Percentiles rank a stretch among this genome's conserved stretches.
Conservation (phyloP, 1,140 invertebrate genomes). For the Diplogasteroides magnus region DNA sequence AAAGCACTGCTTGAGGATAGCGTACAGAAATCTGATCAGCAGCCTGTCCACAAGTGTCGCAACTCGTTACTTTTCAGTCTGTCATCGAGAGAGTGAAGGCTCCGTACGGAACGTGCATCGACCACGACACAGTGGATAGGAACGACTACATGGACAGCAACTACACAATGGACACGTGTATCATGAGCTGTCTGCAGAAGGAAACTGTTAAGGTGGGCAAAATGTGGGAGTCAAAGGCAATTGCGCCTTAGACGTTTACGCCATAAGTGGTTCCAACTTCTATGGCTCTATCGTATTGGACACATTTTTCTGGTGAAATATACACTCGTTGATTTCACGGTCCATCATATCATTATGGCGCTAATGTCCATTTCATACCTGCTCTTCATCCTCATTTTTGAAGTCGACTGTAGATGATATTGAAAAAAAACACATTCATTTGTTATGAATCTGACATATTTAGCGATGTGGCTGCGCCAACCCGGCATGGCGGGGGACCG, state of each 20-base stretch:
- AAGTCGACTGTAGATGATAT: not conserved
- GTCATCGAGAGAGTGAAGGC: not conserved
- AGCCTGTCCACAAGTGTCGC: too few species aligned
- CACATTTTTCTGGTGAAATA: not conserved
- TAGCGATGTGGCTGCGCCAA: not conserved
- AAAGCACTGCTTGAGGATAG: too few species aligned
- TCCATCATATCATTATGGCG: too few species aligned
- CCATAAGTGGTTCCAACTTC: too few species aligned
- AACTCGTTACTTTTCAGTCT: too few species aligned
- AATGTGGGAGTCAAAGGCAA: too few species aligned
- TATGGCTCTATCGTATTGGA: too few species aligned
- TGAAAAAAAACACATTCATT: not conserved
- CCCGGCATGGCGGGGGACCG: not conserved
- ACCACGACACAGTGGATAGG: not conserved
- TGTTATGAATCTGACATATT: too few species aligned
- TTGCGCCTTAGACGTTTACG: too few species aligned
- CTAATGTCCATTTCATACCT: too few species aligned
- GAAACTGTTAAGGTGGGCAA: not conserved
- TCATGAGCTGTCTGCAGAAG: conserved; percentile 15
- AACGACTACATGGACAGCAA: not conserved
- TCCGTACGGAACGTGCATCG: not conserved
- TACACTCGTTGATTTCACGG: not conserved
- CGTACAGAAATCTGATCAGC: too few species aligned
- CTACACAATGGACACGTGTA: conserved; percentile 22
- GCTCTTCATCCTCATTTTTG: not conserved